Evolutionary conservation across 92 coral and sea anemone species (phyloP).

Genomic region (Siderastrea radians): DNA sequence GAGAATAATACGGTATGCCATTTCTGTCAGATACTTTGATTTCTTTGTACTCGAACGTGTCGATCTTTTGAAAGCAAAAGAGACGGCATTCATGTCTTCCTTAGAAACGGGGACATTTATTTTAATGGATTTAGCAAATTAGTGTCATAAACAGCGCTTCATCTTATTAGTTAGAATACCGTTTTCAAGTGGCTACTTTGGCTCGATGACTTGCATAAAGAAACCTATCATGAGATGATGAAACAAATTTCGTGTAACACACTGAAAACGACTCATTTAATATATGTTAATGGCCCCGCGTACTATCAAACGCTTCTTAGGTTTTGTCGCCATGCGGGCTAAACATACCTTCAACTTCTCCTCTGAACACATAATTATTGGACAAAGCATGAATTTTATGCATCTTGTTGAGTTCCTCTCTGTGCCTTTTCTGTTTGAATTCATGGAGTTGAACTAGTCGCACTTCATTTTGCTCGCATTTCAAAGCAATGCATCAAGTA

Average conservation of each 20-base stretch:
- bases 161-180: background rate
- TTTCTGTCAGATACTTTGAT: background rate
- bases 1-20: too few relatives aligned
- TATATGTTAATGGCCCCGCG: background rate
- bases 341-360: slow-evolving; percentile 52
- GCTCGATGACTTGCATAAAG: background rate
- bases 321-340: background rate
- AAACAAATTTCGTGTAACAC: background rate
- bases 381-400: slow-evolving; percentile 60
- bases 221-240: background rate
- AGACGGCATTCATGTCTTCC: background rate
- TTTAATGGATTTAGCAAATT: background rate
- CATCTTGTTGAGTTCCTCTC: slow-evolving; percentile 40
- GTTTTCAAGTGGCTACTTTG: background rate
- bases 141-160: background rate
- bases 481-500: background rate
- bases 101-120: slow-evolving; percentile 1
- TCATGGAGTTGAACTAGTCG: background rate
- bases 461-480: background rate
- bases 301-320: background rate
- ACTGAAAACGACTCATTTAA: background rate
- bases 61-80: background rate
- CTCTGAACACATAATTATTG: slow-evolving; percentile 62
- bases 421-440: background rate
- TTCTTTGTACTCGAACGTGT: background rate